Evolutionary conservation across 64 coral and sea anemone species (phyloP), one percentile per base, ranked within the genome.

Genomic region (Trachythela sp.): DNA sequence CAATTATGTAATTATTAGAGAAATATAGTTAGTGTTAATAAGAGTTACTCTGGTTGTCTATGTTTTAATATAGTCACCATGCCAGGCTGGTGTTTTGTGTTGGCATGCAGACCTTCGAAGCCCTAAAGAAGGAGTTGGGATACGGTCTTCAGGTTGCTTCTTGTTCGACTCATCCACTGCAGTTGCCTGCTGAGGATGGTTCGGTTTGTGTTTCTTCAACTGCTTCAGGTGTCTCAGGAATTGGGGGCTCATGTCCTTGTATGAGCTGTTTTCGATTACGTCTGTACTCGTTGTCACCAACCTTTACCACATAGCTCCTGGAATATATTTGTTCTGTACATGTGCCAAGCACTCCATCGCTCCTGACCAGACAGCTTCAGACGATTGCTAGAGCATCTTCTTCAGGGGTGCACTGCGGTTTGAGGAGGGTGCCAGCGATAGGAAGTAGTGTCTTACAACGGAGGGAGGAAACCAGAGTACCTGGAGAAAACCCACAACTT

Each of bases 251-350:
- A 50, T 86, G 48, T 50, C 39, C 34, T 52, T 32, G 36, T 31
- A 32, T n/a, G 2, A 54, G 15, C 9, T 86, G 84, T 52, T 32
- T 34, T 43, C 8, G 39, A 43, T 86, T 54, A 0, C 26, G 84
- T 32, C 84, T 86, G 84, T 86, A 86, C 14, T 26, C 48, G 15
- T 43, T 52, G 4, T 50, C 45, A 15, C 0, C 84, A 9, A 86
- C 84, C 48, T 86, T 86, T n/a, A 86, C 84, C 27, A 52, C 26
- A 30, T 86, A 86, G 45, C 42, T 86, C 48, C 84, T 51, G 29
- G 26, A 15, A 30, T 29, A 38, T 2, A 86, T 0, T 51, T n/a
- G 48, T 86, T 33, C 14, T 0, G 48, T 34, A 27, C 84, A 86
- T 30, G 48, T 86, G 3, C 84, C 48, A n/a, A 32, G 84, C 43